Base-by-base conservation (phyloP, 2,797 vertebrate species). In the Natrix natrix region DNA sequence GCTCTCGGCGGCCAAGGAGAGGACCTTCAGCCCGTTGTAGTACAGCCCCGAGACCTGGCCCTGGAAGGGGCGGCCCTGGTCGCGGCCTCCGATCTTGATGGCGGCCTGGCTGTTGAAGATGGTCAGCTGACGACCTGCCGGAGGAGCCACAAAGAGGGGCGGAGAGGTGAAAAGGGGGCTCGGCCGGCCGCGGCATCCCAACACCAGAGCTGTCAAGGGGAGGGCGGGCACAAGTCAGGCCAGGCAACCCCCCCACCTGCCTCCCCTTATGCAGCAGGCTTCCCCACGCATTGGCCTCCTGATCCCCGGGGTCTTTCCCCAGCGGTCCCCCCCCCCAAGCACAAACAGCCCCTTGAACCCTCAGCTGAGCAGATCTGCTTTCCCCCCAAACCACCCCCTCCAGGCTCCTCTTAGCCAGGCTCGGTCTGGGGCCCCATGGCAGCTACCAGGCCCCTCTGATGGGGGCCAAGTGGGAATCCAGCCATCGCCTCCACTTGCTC, bases 71-170 rank as follows among this genome's bases (percentile, higher is more conserved):
- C 98, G 98, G 52, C 98, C 98, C 86, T 98, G 98, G 97, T 99
- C 99, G 86, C 98, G 98, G 94, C 99, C 99, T 52, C 99, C 99
- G 24, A 99, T 99, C 97, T 99, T 99, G 97, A 99, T 99, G 94
- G 98, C 98, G 4, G 99, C 99, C 97, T 99, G 99, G 97, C 98
- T 99, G 97, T 99, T 99, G 97, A 99, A 99, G 98, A 99, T 99
- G 95, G 99, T 99, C 97, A 99, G 97, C 98, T 99, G 99, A 95
- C 99, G 98, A 97, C 99, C 99, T 99, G 97, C 93, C 95, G 92
- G 43, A 90, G 52, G 43, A 93, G 93, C 94, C 86, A 55, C 86
- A 55, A 4, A 90, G 87, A 93, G 90, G 24, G 90, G 69, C 92
- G 61, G 88, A 90, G 88, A n/a, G n/a, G 59, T 63, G 89, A 63